phyloP scores from a whole-genome alignment of 2,888 invertebrate species.

The Erynnis tages region DNA sequence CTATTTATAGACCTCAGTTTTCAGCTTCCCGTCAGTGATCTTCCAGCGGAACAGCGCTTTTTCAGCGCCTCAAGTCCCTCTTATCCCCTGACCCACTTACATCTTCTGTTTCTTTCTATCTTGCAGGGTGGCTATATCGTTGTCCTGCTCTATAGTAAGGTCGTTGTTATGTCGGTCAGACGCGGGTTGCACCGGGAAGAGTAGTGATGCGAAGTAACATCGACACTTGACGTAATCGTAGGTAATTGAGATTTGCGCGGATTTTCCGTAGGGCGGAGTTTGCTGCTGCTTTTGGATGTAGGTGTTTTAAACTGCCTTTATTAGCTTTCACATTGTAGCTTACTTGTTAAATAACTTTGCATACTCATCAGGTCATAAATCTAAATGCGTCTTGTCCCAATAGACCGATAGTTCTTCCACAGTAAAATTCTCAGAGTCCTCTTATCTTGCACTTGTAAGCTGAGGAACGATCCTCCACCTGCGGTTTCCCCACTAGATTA shows the following conservation, averaged over 20 bases:
- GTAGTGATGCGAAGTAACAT: conserved; percentile 41
- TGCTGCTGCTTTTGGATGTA: too few species aligned
- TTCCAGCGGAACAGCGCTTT: conserved; percentile 65
- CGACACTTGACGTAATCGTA: conserved; percentile 24
- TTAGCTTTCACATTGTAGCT: background rate
- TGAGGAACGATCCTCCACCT: too few species aligned
- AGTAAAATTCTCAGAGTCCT: too few species aligned
- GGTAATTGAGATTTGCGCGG: conserved; percentile 9
- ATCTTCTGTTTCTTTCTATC: conserved; percentile 45
- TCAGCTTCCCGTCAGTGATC: conserved; percentile 49
- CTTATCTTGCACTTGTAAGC: too few species aligned
- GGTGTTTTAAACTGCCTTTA: too few species aligned
- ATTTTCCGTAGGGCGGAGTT: conserved; percentile 1
- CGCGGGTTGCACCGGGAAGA: conserved; percentile 68
- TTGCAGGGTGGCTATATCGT: conserved; percentile 33
- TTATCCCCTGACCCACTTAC: conserved; percentile 77
- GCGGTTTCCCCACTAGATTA: too few species aligned
- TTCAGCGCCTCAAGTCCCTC: conserved; percentile 55
- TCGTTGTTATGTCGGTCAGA: conserved; percentile 75
- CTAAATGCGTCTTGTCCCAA: too few species aligned
- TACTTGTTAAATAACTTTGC: too few species aligned
- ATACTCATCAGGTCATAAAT: too few species aligned
- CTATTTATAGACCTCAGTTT: conserved; percentile 64
- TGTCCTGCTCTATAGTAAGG: conserved; percentile 64
- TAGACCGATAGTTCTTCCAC: too few species aligned